A percentile compares a stretch with the other conserved stretches of the same genome.
These are phyloP conservation scores for Euura lappo DNA, from an alignment of 1,140 invertebrate genomes.

Conservation along the genomic window DNA sequence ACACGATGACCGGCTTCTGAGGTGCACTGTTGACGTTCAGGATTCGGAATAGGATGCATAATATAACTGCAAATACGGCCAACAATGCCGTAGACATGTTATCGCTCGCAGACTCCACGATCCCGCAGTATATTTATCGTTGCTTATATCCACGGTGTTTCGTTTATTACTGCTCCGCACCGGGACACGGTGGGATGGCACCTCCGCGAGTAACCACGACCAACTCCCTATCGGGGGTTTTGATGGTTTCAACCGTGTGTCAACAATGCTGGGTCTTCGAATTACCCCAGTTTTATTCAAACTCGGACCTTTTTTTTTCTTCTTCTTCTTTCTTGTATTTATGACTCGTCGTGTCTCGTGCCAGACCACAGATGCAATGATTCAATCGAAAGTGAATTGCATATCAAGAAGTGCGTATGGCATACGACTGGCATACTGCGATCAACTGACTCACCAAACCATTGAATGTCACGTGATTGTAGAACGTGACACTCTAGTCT, in stretches of 20 bases:
- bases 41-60: slow-evolving; percentile 81
- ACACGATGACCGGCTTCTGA: slow-evolving; percentile 74
- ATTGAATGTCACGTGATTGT: background rate
- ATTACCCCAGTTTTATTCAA: too few species aligned
- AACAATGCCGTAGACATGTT: slow-evolving; percentile 77
- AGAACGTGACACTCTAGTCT: background rate
- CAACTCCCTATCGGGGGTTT: too few species aligned
- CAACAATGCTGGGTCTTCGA: too few species aligned
- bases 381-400: background rate
- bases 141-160: too few species aligned
- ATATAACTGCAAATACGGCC: slow-evolving; percentile 76
- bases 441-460: background rate
- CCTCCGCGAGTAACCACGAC: background rate
- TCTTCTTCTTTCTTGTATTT: background rate
- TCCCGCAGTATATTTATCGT: too few species aligned
- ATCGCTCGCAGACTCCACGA: background rate
- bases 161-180: background rate
- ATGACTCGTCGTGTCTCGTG: too few species aligned
- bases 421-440: background rate
- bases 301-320: background rate
- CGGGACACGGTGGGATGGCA: background rate
- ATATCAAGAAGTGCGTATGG: background rate
- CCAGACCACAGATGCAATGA: background rate
- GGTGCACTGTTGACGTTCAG: slow-evolving; percentile 82
- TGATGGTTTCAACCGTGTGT: too few species aligned